Evolutionary conservation across 2,888 invertebrate species (phyloP).

Genomic region (Melanophora roralis): DNA sequence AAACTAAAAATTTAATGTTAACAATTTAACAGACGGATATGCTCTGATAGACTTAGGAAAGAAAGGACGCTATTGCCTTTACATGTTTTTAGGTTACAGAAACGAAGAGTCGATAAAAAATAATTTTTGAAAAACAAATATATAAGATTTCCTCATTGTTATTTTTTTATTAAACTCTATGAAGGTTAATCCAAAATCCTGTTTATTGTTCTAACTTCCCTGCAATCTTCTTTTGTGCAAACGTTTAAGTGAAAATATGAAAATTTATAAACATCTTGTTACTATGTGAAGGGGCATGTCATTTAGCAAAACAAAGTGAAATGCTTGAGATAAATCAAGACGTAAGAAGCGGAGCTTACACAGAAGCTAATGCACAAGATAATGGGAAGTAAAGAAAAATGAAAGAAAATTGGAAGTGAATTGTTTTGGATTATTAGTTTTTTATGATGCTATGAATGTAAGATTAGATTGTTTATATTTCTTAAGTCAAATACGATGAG

Average conservation of each 20-base stretch:
- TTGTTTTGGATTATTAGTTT: conserved; percentile 12
- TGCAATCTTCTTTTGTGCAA: not conserved
- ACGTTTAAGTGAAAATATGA: not conserved
- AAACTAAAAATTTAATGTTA: no score
- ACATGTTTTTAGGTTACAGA: no score
- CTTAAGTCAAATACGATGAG: not conserved
- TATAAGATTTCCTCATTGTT: no score
- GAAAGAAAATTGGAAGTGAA: not conserved
- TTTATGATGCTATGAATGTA: not conserved
- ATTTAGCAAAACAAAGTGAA: not conserved
- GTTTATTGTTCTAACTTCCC: not conserved
- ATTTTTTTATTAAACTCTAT: not conserved
- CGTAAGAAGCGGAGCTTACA: not conserved
- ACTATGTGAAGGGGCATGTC: not conserved
- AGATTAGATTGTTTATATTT: not conserved
- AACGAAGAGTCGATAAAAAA: no score
- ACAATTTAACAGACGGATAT: no score
- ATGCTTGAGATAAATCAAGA: not conserved
- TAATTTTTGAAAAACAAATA: no score
- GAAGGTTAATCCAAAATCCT: not conserved
- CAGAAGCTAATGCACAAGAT: not conserved
- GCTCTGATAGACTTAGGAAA: no score
- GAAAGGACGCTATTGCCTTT: no score
- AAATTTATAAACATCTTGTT: conserved; percentile 9
- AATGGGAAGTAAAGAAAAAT: not conserved